These are phyloP conservation scores for Luperina nickerlii DNA, from an alignment of 2,888 invertebrate genomes.

Conservation along the genomic window DNA sequence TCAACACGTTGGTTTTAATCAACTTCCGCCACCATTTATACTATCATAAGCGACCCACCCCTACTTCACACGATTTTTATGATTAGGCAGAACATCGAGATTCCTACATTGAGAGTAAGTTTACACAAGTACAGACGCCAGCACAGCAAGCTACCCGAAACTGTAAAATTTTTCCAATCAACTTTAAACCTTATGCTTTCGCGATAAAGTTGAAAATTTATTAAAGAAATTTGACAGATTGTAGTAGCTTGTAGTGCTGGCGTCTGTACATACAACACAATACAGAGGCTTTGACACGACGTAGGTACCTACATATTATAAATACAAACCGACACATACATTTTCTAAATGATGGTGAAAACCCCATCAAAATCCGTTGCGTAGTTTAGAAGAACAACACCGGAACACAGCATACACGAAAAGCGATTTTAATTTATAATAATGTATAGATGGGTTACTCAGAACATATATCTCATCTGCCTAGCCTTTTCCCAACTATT, in stretches of 20 bases:
- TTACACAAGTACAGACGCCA: not conserved
- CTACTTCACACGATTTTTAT: not conserved
- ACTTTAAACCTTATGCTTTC: too few species aligned
- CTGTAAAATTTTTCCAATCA: too few species aligned
- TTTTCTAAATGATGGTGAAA: not conserved
- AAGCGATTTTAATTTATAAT: not conserved
- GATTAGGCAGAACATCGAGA: not conserved
- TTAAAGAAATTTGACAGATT: too few species aligned
- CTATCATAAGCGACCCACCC: not conserved
- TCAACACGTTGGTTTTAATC: slow-evolving; percentile 60
- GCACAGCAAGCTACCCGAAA: too few species aligned
- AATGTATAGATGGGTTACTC: too few species aligned
- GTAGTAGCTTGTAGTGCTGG: too few species aligned
- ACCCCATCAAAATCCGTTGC: not conserved
- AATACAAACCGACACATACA: too few species aligned
- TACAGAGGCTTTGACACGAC: too few species aligned
- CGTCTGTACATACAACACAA: not conserved
- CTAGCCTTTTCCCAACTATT: too few species aligned
- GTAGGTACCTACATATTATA: too few species aligned
- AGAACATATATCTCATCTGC: too few species aligned
- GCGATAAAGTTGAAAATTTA: too few species aligned
- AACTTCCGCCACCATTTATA: not conserved
- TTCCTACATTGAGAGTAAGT: not conserved
- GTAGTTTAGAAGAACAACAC: not conserved
- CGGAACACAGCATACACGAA: not conserved